Percentiles rank a stretch among this genome's conserved stretches.
Evolutionary conservation across 2,888 invertebrate genomes (phyloP).

Genomic region (Drosophila silvestris): DNA sequence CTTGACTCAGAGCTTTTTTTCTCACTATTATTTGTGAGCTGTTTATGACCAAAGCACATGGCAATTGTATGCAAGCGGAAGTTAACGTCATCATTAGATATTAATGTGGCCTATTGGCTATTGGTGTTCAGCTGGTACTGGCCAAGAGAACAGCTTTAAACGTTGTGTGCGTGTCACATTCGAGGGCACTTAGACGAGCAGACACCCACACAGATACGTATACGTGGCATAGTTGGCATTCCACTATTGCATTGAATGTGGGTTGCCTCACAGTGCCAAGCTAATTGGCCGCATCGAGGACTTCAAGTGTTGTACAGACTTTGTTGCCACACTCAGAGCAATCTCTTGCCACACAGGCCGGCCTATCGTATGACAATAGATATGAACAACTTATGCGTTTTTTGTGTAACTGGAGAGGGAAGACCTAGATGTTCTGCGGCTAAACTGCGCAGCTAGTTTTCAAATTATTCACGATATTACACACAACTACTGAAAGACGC

Average conservation of each 20-base stretch:
- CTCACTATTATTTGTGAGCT: conserved; percentile 37
- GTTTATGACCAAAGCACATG: conserved; percentile 43
- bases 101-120: conserved; percentile 42
- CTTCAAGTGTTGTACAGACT: conserved; percentile 38
- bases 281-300: conserved; percentile 51
- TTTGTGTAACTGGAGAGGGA: conserved; percentile 56
- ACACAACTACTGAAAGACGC: conserved; percentile 36
- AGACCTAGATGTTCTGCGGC: conserved; percentile 60
- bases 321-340: conserved; percentile 22
- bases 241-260: conserved; percentile 25
- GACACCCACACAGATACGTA: conserved; percentile 29
- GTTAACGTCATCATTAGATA: conserved; percentile 62
- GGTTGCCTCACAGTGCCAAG: conserved; percentile 46
- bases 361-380: conserved; percentile 47
- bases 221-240: conserved; percentile 37
- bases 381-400: conserved; percentile 27
- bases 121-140: conserved; percentile 19
- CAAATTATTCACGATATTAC: conserved; percentile 33
- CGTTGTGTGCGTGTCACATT: conserved; percentile 13
- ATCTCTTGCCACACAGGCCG: conserved; percentile 38
- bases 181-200: conserved; percentile 26
- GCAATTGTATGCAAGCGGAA: conserved; percentile 59
- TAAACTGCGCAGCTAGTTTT: conserved; percentile 25
- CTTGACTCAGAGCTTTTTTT: conserved; percentile 54
- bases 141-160: conserved; percentile 13